Evolutionary conservation across 2,888 invertebrate species (phyloP).

Genomic region (Ceratothoa steindachneri): DNA sequence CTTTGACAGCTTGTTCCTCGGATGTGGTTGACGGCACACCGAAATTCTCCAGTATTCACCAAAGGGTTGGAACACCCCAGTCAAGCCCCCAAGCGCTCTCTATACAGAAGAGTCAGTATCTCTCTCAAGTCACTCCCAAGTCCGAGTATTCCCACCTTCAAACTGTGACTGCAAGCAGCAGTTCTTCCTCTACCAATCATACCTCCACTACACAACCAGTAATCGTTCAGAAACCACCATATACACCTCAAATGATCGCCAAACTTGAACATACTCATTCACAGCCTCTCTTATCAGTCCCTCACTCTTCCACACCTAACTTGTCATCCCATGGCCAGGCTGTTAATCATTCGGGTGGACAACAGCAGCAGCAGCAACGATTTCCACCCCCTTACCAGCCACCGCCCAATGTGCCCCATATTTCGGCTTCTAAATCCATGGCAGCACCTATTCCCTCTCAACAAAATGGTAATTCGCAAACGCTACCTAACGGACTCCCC

Average conservation of each 20-base stretch:
- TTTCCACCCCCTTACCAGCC: constrained; percentile 45
- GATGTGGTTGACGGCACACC: constrained; percentile 10
- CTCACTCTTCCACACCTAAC: neutral
- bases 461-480: constrained; percentile 8
- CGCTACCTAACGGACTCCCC: constrained; percentile 30
- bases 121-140: neutral
- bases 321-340: neutral
- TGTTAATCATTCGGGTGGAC: neutral
- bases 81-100: constrained; percentile 19
- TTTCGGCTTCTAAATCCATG: constrained; percentile 22
- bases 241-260: too few species aligned
- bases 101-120: constrained; percentile 16
- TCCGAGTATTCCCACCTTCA: constrained; percentile 3
- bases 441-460: constrained; percentile 1
- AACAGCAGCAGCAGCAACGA: constrained; percentile 17
- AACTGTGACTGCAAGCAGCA: neutral
- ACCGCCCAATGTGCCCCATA: constrained; percentile 33
- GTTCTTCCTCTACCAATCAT: neutral
- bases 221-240: neutral
- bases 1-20: constrained; percentile 23
- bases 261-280: too few species aligned
- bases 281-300: too few species aligned
- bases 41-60: neutral
- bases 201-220: neutral
- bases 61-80: constrained; percentile 25